Evolutionary conservation across 2,888 invertebrate genomes (phyloP).

Genomic region (Zhuqinia jingwanae): DNA sequence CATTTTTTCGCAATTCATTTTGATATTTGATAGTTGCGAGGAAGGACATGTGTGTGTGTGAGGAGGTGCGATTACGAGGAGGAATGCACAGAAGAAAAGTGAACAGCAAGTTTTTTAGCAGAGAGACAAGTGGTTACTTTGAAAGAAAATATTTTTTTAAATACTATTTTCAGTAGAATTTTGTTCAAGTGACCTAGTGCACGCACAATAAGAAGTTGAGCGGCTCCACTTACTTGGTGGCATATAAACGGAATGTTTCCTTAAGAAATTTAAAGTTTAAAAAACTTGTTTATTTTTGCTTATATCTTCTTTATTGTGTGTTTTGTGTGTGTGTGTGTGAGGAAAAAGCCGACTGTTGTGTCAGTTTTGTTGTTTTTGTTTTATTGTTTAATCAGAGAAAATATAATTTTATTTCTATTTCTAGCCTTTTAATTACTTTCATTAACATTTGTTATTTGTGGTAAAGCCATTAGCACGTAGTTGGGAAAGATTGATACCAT

Average conservation of each 20-base stretch:
- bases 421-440: constrained; percentile 26
- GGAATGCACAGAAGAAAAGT: too few relatives aligned
- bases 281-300: not conserved
- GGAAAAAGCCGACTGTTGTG: not conserved
- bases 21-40: constrained; percentile 12
- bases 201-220: too few relatives aligned
- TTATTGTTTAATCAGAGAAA: not conserved
- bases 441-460: not conserved
- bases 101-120: not conserved
- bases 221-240: not conserved
- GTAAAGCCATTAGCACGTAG: not conserved
- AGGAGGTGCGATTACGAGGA: not conserved
- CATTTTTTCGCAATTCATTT: not conserved
- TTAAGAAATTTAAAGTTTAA: not conserved
- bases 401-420: not conserved
- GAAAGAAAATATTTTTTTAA: not conserved
- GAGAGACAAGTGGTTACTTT: not conserved
- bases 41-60: constrained; percentile 6
- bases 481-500: not conserved
- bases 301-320: constrained; percentile 1
- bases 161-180: constrained; percentile 23
- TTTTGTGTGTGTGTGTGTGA: not conserved
- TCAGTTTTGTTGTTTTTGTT: not conserved
- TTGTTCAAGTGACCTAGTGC: constrained; percentile 47
- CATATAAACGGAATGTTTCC: not conserved